phyloP scores from a whole-genome alignment of 2,888 invertebrate genomes.

The Phengaris arion region DNA sequence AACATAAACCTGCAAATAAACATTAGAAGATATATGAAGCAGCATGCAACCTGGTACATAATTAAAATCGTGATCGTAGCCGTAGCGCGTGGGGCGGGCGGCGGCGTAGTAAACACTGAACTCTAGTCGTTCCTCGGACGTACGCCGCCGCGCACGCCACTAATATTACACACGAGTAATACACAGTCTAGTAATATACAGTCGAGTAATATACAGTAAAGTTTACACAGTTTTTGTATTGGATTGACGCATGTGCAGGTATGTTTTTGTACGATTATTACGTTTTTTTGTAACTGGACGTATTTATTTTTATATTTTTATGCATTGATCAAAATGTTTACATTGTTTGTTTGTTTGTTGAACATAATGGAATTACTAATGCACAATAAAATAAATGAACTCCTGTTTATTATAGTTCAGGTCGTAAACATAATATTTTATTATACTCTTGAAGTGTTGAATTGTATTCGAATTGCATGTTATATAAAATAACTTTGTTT shows the following conservation, averaged over 20 bases:
- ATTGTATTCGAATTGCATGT: neutral
- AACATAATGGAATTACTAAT: neutral
- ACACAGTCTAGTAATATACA: neutral
- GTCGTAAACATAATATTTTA: neutral
- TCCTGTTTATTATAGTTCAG: neutral
- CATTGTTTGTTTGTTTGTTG: neutral
- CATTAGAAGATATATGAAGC: no score
- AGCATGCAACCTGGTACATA: no score
- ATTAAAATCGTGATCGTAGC: neutral
- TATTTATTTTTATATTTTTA: neutral
- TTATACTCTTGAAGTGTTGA: neutral
- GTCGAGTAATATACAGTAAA: neutral
- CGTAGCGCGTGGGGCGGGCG: slow-evolving; percentile 8
- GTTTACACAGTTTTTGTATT: neutral
- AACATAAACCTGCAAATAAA: no score
- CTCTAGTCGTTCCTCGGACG: neutral
- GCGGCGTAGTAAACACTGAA: neutral
- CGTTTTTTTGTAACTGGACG: no score
- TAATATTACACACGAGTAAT: neutral
- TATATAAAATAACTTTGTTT: no score
- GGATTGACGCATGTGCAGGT: slow-evolving; percentile 20
- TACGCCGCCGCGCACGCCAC: neutral
- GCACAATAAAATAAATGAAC: neutral
- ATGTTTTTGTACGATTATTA: neutral
- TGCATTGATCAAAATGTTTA: neutral